These are phyloP conservation scores for Drosophila vallismaia DNA, from an alignment of 2,888 invertebrate species.

Conservation along the genomic window DNA sequence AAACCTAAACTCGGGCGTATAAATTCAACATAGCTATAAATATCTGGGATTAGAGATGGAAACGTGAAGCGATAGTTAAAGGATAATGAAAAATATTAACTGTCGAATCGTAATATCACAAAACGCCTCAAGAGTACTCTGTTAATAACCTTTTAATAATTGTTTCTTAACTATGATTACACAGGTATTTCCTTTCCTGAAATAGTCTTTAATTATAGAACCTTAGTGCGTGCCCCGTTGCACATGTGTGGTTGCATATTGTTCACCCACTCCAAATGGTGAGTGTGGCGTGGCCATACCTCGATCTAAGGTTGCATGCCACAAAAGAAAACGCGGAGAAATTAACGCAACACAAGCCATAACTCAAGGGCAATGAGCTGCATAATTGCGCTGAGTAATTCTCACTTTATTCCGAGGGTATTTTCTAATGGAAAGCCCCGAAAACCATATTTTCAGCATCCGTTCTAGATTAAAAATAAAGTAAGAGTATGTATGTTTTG, in stretches of 20 bases:
- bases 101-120: too few relatives aligned
- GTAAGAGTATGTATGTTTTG: slow-evolving; percentile 9
- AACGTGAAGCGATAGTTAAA: slow-evolving; percentile 2
- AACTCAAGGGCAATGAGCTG: slow-evolving; percentile 78
- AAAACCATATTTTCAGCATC: slow-evolving; percentile 30
- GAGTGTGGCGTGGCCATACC: slow-evolving; percentile 32
- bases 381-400: slow-evolving; percentile 79
- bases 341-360: slow-evolving; percentile 38
- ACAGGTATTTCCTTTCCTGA: not conserved
- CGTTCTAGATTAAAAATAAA: slow-evolving; percentile 29
- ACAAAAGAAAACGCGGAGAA: slow-evolving; percentile 45
- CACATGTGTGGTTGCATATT: slow-evolving; percentile 72
- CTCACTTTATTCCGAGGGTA: slow-evolving; percentile 64
- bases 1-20: slow-evolving; percentile 61
- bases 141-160: too few relatives aligned
- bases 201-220: slow-evolving; percentile 15
- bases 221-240: slow-evolving; percentile 41
- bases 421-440: slow-evolving; percentile 54
- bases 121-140: too few relatives aligned
- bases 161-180: not conserved
- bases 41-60: slow-evolving; percentile 34
- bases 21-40: slow-evolving; percentile 67
- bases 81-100: not conserved
- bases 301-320: slow-evolving; percentile 49
- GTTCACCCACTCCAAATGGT: slow-evolving; percentile 29